Base-by-base conservation (phyloP, 1,140 invertebrate species). In the Myzus persicae region DNA sequence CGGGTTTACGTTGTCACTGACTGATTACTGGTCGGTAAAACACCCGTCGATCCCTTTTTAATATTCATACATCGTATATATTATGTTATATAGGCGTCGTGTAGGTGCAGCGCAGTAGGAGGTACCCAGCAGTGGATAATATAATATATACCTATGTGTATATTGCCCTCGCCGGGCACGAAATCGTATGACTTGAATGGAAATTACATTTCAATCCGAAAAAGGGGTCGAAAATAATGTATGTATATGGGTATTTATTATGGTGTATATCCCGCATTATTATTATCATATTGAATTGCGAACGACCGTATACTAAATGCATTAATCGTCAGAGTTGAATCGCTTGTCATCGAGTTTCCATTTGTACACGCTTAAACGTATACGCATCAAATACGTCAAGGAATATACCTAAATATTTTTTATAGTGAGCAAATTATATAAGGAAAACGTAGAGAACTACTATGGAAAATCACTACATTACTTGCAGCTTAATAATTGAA, bases 1-100 rank as follows among this genome's bases (percentile, higher is more conserved):
- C 44, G 36, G 22, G 54, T 40, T 54, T 54, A 38, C 36, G 36
- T 90, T 90, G 88, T 90, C n/a, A 54, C 40, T 90, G 88, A 90
- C 36, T 48, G 88, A 90, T 90, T 54, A 51, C 48, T 46, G n/a
- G 46, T 38, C 31, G 9, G 31, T 38, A 44, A 44, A 88, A 38
- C 48, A 8, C 20, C 20, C 31, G 44, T 46, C 44, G 20, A n/a
- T 51, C 20, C 46, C 44, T 51, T 36, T 89, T 89, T 24, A 87
- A 87, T 46, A 87, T 87, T 44, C 84, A 87, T 87, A n/a, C 31
- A 46, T n/a, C 40, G 26, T 40, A 40, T n/a, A n/a, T 26, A 85
- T 20, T 18, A 81, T 81, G 38, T 81, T 36, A n/a, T 81, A 24
- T 14, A 85, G 14, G 36, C 22, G 18, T 24, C 82, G 9, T 85